Conservation (phyloP, 2,888 invertebrate genomes). For the Melitaea athalia region DNA sequence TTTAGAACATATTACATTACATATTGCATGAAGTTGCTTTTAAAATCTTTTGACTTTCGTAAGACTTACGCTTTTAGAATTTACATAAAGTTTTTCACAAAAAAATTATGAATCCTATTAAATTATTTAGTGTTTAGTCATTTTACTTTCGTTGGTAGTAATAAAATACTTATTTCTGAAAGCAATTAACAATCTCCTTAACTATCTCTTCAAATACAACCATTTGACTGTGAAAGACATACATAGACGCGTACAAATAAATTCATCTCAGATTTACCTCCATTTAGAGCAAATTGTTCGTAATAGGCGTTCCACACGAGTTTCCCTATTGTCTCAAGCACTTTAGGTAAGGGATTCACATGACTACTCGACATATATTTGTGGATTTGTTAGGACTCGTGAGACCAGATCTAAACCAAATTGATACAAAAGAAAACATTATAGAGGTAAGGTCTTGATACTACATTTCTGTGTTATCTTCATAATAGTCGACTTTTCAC, state of each 20-base stretch:
- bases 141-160: too few species aligned
- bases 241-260: constrained; percentile 2
- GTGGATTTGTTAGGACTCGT: not conserved
- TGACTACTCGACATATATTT: not conserved
- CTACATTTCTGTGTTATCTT: not conserved
- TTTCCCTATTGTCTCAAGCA: constrained; percentile 7
- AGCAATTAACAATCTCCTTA: not conserved
- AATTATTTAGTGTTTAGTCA: too few species aligned
- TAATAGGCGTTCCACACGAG: constrained; percentile 5
- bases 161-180: not conserved
- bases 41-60: too few species aligned
- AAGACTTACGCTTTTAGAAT: too few species aligned
- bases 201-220: not conserved
- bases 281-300: constrained; percentile 8
- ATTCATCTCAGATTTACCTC: constrained; percentile 5
- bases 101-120: too few species aligned
- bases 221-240: not conserved
- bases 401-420: not conserved
- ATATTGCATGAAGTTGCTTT: too few species aligned
- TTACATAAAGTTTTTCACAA: too few species aligned
- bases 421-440: not conserved
- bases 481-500: too few species aligned
- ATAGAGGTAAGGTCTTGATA: not conserved
- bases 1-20: too few species aligned
- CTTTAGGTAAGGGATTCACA: constrained; percentile 1